Base-by-base conservation (phyloP, 2,888 invertebrate genomes). In the Masnerella sp. region DNA sequence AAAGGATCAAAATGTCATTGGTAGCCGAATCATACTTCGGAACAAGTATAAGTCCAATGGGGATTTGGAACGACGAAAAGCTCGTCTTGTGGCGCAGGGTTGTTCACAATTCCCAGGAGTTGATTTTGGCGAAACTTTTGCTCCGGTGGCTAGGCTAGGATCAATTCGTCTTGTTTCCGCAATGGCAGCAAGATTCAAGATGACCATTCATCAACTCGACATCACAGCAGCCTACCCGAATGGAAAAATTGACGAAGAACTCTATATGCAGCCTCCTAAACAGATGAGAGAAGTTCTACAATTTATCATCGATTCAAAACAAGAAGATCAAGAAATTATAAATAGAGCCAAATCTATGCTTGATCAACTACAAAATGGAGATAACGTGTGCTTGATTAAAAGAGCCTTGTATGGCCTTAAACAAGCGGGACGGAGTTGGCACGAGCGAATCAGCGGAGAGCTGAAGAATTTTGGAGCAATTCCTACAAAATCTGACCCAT, bases 341-440 rank as follows among this genome's bases (percentile, higher is more conserved):
- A n/a, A n/a, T n/a, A n/a, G n/a, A n/a, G n/a, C n/a, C n/a, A n/a
- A n/a, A n/a, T n/a, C n/a, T n/a, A n/a, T n/a, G n/a, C n/a, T n/a
- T n/a, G n/a, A n/a, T n/a, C n/a, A n/a, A n/a, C n/a, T n/a, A n/a
- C n/a, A n/a, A n/a, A n/a, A n/a, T n/a, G 52, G 25, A 15, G 28
- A 77, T 15, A 74, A 71, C 32, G 78, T 79, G 1, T 80, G 78
- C 49, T 40, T 56, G 12, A 15, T 77, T 12, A 75, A 76, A 30
- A 22, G 22, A 7, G 22, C 22, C 3, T 22, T 22, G 22, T 22
- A 22, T 22, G 22, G 22, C 7, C 22, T 22, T 5, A 3, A 7
- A 22, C 22, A 22, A 22, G 22, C 22, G 7, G 22, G 22, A 22
- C 22, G 22, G 7, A 5, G 22, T 22, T 22, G 22, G 22, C 7